Percentiles rank a stretch among this genome's conserved stretches.
Evolutionary conservation across 2,797 vertebrate species (phyloP).

Genomic region (Amniataba percoides): DNA sequence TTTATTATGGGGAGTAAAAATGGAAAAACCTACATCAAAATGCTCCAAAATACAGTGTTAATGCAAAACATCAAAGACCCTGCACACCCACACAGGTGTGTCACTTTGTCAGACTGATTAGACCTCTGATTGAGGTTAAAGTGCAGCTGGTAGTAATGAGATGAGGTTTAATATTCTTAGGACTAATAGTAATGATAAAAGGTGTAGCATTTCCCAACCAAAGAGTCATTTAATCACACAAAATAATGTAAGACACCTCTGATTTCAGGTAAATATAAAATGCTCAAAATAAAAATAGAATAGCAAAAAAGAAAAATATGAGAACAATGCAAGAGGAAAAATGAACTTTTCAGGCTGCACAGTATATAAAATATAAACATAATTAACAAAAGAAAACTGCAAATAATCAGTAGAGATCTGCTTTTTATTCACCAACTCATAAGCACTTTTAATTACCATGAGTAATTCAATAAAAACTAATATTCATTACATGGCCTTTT

Average conservation of each 20-base stretch:
- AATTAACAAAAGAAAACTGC: background rate
- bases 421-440: constrained; percentile 29
- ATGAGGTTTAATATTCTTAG: background rate
- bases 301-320: too few relatives aligned
- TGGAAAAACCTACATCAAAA: background rate
- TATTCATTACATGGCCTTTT: constrained; percentile 45
- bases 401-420: background rate
- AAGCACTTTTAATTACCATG: constrained; percentile 21
- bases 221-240: background rate
- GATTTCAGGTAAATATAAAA: background rate
- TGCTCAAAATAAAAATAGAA: background rate
- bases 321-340: background rate
- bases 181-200: background rate
- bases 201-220: background rate
- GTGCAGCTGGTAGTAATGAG: background rate
- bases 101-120: background rate
- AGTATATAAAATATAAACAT: background rate
- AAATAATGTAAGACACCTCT: background rate
- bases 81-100: background rate
- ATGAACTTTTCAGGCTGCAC: background rate
- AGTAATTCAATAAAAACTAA: constrained; percentile 30
- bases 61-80: background rate
- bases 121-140: background rate
- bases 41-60: background rate
- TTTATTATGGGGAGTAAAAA: too few relatives aligned